phyloP scores from a whole-genome alignment of 2,797 vertebrate species.

The Phyllotis vaccarum region DNA sequence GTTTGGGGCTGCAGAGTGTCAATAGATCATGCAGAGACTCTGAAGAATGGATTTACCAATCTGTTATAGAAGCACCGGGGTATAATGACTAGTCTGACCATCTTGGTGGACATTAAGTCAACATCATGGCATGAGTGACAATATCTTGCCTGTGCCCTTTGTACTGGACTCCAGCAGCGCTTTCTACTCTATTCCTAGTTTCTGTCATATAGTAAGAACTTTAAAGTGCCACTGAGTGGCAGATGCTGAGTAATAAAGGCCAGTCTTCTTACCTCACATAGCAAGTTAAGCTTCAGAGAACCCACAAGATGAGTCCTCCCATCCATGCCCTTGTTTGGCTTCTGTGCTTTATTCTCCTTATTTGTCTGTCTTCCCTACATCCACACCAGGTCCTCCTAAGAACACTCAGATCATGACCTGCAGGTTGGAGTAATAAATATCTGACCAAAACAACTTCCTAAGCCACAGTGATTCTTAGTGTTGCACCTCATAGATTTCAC shows the following conservation, averaged over 20 bases:
- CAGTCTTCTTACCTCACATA: not conserved
- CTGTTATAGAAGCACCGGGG: not conserved
- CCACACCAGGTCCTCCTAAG: not conserved
- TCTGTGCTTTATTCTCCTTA: not conserved
- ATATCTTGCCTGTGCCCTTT: not conserved
- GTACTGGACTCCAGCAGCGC: not conserved
- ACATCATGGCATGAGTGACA: not conserved
- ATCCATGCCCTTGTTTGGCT: not conserved
- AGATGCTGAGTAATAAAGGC: not conserved
- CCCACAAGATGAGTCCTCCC: not conserved
- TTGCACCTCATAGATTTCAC: not conserved
- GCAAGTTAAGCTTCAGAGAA: not conserved
- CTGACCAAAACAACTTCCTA: not conserved
- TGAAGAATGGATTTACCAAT: not conserved
- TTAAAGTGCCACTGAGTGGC: not conserved
- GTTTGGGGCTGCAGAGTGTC: not conserved
- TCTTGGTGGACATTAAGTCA: not conserved
- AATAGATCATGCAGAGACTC: not conserved
- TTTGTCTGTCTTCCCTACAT: not conserved
- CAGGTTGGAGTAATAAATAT: not conserved
- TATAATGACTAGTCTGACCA: not conserved
- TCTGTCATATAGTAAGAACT: not conserved
- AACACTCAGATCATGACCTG: not conserved
- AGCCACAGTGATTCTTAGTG: not conserved
- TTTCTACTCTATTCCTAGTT: not conserved